Conservation (phyloP, 2,113 vertebrate genomes). For the Cheilinus undulatus region DNA sequence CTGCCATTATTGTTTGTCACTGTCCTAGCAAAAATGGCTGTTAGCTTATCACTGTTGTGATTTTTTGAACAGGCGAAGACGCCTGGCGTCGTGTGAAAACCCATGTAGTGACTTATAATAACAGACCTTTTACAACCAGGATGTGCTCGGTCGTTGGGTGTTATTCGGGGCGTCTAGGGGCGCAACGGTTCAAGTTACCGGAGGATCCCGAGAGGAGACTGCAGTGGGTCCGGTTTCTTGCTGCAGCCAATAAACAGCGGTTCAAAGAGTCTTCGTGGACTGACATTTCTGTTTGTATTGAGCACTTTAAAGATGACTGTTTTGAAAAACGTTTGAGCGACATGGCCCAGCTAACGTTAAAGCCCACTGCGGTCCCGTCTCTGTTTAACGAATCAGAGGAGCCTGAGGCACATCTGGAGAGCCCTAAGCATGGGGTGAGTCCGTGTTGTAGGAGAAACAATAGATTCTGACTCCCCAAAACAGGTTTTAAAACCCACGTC, state of each 20-base stretch:
- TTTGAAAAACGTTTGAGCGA: conserved; percentile 8
- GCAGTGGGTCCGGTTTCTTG: conserved; percentile 53
- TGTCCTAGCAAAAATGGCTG: no score
- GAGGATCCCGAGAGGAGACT: conserved; percentile 46
- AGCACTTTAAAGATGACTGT: conserved; percentile 49
- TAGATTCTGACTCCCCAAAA: not conserved
- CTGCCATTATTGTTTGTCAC: no score
- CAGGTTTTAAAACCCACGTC: no score
- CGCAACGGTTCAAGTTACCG: conserved; percentile 40
- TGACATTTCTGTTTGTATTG: conserved; percentile 41
- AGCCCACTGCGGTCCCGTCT: conserved; percentile 38
- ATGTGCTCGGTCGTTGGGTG: no score
- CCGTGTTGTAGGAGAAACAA: no score
- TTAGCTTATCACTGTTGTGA: no score
- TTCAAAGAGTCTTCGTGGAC: conserved; percentile 46
- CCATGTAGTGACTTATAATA: no score
- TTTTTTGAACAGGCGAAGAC: no score
- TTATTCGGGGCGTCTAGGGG: conserved; percentile 2
- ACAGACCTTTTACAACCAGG: no score
- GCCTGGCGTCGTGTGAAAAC: no score
- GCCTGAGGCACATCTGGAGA: not conserved
- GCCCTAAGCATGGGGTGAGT: not conserved
- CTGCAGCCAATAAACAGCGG: conserved; percentile 9
- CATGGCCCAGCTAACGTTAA: conserved; percentile 4
- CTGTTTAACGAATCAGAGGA: not conserved